Evolutionary conservation across 2,113 vertebrate species (phyloP).

Genomic region (Odontophorus gujanensis): DNA sequence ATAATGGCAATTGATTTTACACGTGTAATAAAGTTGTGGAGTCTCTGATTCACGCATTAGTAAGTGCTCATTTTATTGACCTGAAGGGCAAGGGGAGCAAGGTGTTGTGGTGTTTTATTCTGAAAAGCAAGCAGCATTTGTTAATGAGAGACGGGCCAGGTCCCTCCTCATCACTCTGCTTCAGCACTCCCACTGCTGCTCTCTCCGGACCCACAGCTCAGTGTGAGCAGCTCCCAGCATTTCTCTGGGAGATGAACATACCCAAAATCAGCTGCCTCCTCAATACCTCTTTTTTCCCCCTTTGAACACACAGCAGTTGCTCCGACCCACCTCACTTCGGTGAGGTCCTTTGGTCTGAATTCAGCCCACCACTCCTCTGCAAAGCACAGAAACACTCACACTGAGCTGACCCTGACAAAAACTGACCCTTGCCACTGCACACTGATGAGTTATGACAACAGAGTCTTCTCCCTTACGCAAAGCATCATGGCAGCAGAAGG

Average conservation of each 20-base stretch:
- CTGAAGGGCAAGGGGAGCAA: background rate
- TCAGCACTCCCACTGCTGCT: background rate
- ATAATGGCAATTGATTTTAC: background rate
- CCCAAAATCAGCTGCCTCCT: background rate
- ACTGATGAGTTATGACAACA: background rate
- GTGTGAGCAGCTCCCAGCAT: background rate
- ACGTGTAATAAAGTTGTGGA: background rate
- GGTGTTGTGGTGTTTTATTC: background rate
- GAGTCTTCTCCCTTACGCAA: background rate
- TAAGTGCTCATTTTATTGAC: background rate
- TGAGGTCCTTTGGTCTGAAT: background rate
- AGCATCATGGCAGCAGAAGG: background rate
- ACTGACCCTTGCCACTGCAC: background rate
- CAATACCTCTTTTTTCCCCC: background rate
- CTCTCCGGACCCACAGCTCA: background rate
- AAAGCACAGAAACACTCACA: background rate
- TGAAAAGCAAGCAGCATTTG: background rate
- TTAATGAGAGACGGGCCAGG: background rate
- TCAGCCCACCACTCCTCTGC: background rate
- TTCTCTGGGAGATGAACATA: background rate
- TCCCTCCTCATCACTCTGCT: background rate
- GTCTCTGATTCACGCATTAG: background rate
- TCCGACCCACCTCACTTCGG: background rate
- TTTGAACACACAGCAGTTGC: background rate
- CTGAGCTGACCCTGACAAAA: background rate